Evolutionary conservation across 2,113 vertebrate genomes (phyloP), one percentile per base, ranked within the genome.

Genomic region (Pteropus alecto): DNA sequence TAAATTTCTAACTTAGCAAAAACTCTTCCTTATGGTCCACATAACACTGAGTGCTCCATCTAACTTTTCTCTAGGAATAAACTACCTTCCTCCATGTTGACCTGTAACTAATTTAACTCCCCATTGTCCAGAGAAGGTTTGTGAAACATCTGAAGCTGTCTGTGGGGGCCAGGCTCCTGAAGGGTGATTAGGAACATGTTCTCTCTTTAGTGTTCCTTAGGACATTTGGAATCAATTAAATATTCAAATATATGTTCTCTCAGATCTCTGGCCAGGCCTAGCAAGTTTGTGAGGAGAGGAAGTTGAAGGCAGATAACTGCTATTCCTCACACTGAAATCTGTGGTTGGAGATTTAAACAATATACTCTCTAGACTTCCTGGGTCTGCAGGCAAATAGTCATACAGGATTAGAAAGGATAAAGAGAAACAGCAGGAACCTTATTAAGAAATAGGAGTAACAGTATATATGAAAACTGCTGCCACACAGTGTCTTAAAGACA

Each of bases 151-250:
- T 87, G 94, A 97, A 89, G 87, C 79, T 56, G 35, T 88, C 87
- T 96, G 33, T 92, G 19, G 48, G 51, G 85, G 41, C 76, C 70
- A 94, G 38, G 22, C 79, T 97, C 89, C 46, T 93, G 46, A 89
- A 77, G 84, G 51, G 70, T 18, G 61, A 95, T 96, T 92, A 94
- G 93, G 56, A 97, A 98, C 94, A 86, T 60, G 96, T 90, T 97
- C 86, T 68, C 92, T 97, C 97, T 83, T 77, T 56, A 38, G 18
- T 48, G 46, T 93, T 96, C 92, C 41, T 92, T 21, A 71, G 70
- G 74, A 86, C 98, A 97, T 98, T 98, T 98, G 98, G 96, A 98
- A 98, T 96, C 94, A 97, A 98, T 98, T 98, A 97, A 98, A 97
- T 98, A 97, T 98, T 98, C 76, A 97, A 98, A 98, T 97, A 89